Percentiles rank a stretch among this genome's conserved stretches.
phyloP scores from a whole-genome alignment of 2,888 invertebrate genomes.

The Drosophila nr. perissopoda region DNA sequence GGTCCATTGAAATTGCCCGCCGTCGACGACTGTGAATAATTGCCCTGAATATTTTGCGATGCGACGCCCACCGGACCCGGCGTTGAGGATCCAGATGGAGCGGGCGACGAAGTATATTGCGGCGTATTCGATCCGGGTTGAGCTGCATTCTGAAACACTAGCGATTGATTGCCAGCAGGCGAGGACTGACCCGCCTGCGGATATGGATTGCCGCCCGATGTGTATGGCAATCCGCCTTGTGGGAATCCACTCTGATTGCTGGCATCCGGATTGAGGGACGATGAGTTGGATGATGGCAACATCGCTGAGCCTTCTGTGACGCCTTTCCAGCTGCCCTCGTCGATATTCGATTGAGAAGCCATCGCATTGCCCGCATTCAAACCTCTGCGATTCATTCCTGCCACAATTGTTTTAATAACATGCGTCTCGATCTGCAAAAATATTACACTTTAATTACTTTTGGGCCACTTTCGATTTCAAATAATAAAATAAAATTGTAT shows the following conservation, averaged over 20 bases:
- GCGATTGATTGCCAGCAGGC: constrained; percentile 89
- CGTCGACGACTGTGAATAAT: constrained; percentile 86
- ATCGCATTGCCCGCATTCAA: constrained; percentile 86
- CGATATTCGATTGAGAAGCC: constrained; percentile 90
- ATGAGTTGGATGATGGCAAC: constrained; percentile 88
- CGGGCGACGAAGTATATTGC: constrained; percentile 94
- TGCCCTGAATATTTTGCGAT: constrained; percentile 87
- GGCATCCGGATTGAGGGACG: constrained; percentile 87
- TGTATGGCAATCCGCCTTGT: constrained; percentile 86
- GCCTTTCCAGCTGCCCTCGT: constrained; percentile 93
- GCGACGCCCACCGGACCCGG: constrained; percentile 91
- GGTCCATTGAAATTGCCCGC: constrained; percentile 89
- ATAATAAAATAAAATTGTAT: neutral
- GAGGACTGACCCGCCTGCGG: constrained; percentile 91
- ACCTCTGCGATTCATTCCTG: constrained; percentile 94
- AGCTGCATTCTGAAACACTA: constrained; percentile 88
- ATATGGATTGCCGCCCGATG: constrained; percentile 87
- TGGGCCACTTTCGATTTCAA: neutral
- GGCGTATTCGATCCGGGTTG: constrained; percentile 92
- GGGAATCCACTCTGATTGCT: constrained; percentile 88
- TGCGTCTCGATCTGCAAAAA: constrained; percentile 56
- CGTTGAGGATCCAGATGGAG: constrained; percentile 92
- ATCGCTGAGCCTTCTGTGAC: constrained; percentile 88
- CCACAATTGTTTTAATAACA: constrained; percentile 67
- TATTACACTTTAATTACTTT: constrained; percentile 7